phyloP scores from a whole-genome alignment of 2,113 vertebrate species.

The Crypturellus undulatus region DNA sequence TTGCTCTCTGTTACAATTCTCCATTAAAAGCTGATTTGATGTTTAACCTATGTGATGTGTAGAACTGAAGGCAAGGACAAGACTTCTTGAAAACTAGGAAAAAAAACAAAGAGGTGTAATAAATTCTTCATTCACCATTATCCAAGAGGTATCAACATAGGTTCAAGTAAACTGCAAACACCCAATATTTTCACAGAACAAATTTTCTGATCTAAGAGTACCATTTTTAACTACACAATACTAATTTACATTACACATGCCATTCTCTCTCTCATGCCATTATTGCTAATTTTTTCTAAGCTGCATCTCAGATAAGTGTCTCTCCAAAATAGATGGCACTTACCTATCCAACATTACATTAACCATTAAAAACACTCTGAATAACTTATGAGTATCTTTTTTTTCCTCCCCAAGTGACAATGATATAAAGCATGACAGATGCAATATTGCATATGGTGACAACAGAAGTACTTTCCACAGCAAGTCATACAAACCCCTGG shows the following conservation, averaged over 20 bases:
- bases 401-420: background rate
- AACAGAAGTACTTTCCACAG: background rate
- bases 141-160: background rate
- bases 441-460: rapidly evolving
- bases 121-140: background rate
- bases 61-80: background rate
- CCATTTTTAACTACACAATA: background rate
- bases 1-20: background rate
- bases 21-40: too few species aligned
- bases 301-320: background rate
- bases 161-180: background rate
- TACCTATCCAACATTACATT: background rate
- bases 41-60: background rate
- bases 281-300: background rate
- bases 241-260: background rate
- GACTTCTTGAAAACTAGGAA: background rate
- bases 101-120: background rate
- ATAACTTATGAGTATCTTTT: background rate
- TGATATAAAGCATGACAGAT: background rate
- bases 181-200: background rate
- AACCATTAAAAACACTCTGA: background rate
- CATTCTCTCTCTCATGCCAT: background rate
- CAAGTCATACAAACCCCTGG: background rate
- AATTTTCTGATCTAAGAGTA: background rate
- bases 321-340: background rate